Conservation (phyloP, 1,140 invertebrate genomes). For the Proales similis region DNA sequence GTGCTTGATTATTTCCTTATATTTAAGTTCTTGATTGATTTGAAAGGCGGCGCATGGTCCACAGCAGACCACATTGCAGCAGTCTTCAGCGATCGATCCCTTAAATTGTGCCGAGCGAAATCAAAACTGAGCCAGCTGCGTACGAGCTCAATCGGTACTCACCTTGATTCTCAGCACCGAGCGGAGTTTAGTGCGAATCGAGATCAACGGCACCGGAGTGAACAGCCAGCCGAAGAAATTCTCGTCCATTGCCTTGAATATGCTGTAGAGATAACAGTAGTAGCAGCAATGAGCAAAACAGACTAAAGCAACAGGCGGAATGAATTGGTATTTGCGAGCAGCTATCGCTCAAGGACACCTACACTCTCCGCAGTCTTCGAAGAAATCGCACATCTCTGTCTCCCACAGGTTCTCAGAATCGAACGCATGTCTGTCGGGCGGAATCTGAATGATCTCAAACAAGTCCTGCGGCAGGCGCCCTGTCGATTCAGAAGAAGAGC, state of each 20-base stretch:
- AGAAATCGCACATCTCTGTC: slow-evolving; percentile 31
- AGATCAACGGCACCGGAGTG: slow-evolving; percentile 28
- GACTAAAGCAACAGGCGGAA: slow-evolving; percentile 2
- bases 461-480: slow-evolving; percentile 28
- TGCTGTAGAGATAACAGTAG: slow-evolving; percentile 32
- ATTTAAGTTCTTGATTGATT: slow-evolving; percentile 37
- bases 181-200: slow-evolving; percentile 24
- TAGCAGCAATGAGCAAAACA: slow-evolving; percentile 37
- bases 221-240: slow-evolving; percentile 16
- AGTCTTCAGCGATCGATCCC: slow-evolving; percentile 33
- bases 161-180: slow-evolving; percentile 28
- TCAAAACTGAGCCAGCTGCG: no score
- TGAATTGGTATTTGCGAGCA: not conserved
- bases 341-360: not conserved
- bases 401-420: slow-evolving; percentile 36
- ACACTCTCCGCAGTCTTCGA: slow-evolving; percentile 37
- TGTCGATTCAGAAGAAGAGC: no score
- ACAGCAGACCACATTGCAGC: slow-evolving; percentile 31
- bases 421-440: slow-evolving; percentile 26
- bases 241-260: slow-evolving; percentile 32
- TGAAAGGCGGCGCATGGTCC: slow-evolving; percentile 33
- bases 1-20: slow-evolving; percentile 37
- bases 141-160: no score
- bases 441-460: slow-evolving; percentile 37
- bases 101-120: no score